These are phyloP conservation scores for Cataglyphis livida DNA, from an alignment of 2,888 invertebrate species.

Conservation along the genomic window DNA sequence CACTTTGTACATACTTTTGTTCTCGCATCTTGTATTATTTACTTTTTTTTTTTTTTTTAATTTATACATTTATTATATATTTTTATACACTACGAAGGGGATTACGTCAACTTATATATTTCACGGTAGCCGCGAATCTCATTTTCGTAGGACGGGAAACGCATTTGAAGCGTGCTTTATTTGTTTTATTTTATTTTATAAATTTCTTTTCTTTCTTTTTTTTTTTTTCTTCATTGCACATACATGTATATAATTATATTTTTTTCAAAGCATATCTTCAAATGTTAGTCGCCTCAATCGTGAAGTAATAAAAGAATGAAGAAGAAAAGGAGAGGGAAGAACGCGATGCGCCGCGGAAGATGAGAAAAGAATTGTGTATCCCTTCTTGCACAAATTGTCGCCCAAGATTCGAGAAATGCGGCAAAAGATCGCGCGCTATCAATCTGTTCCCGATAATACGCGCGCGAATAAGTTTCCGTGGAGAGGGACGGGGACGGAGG, in stretches of 20 bases:
- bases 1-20: neutral
- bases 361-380: neutral
- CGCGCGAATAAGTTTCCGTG: conserved; percentile 49
- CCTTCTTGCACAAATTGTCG: conserved; percentile 6
- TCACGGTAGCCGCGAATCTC: neutral
- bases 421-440: conserved; percentile 5
- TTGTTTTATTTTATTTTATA: neutral
- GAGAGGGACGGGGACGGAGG: too few species aligned
- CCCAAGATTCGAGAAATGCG: neutral
- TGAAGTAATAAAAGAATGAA: neutral
- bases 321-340: too few species aligned
- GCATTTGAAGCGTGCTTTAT: neutral
- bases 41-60: neutral
- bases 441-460: conserved; percentile 45
- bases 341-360: neutral
- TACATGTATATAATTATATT: too few species aligned
- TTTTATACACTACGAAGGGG: neutral
- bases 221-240: too few species aligned
- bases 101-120: conserved; percentile 17
- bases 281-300: neutral
- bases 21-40: neutral
- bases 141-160: neutral
- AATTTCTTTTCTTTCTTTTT: neutral
- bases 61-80: neutral
- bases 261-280: neutral